Evolutionary conservation across 2,113 vertebrate species (phyloP).

Genomic region (Xyrauchen texanus): DNA sequence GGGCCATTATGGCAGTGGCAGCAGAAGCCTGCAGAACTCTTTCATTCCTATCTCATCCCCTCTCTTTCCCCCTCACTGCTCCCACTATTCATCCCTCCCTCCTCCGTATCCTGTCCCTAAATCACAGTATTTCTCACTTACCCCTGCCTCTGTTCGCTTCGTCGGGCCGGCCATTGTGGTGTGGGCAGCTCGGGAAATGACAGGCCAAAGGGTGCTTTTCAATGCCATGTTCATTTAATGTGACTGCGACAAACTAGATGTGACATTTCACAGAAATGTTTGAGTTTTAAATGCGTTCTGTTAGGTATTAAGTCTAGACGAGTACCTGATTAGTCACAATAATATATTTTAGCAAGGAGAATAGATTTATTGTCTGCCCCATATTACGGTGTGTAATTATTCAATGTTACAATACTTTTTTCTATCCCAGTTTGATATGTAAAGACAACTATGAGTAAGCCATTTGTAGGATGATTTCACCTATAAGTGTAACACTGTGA

Average conservation of each 20-base stretch:
- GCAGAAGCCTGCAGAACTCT: slow-evolving; percentile 63
- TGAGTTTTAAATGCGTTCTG: background rate
- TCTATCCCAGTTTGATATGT: no score
- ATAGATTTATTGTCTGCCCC: background rate
- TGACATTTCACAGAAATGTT: slow-evolving; percentile 19
- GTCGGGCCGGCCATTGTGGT: slow-evolving; percentile 10
- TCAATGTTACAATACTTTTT: no score
- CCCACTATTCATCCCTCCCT: slow-evolving; percentile 53
- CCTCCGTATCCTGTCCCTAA: slow-evolving; percentile 33
- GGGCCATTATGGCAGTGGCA: slow-evolving; percentile 75
- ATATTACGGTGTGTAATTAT: no score
- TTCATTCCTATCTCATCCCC: slow-evolving; percentile 44
- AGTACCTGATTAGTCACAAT: background rate
- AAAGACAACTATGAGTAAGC: no score
- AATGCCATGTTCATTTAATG: background rate
- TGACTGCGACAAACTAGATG: slow-evolving; percentile 18
- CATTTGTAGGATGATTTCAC: no score
- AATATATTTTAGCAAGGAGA: background rate
- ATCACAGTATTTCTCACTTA: slow-evolving; percentile 42
- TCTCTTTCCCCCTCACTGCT: slow-evolving; percentile 57
- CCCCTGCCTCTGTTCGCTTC: slow-evolving; percentile 30
- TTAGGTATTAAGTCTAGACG: background rate
- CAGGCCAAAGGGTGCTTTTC: background rate
- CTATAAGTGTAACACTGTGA: no score
- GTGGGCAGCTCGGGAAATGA: slow-evolving; percentile 1